Evolutionary conservation across 2,797 vertebrate genomes (phyloP).

Genomic region (Pseudochromis fuscus): DNA sequence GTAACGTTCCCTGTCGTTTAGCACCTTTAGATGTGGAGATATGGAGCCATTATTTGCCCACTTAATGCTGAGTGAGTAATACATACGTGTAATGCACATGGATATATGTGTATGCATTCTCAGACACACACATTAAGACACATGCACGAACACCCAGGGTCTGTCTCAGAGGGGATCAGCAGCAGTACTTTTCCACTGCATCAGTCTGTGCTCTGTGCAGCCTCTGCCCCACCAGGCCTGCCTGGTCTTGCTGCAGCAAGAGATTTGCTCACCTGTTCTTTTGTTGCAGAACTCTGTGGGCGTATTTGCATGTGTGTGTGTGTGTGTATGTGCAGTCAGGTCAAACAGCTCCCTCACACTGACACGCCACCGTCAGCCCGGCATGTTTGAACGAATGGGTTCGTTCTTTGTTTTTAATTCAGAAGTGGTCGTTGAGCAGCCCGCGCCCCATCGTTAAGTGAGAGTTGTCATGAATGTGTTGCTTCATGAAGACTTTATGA

Average conservation of each 20-base stretch:
- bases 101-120: conserved; percentile 7
- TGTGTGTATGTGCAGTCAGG: conserved; percentile 20
- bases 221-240: conserved; percentile 64
- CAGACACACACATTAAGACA: conserved; percentile 5
- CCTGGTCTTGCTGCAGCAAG: conserved; percentile 69
- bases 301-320: conserved; percentile 1
- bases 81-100: background rate
- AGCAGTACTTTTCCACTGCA: conserved; percentile 79
- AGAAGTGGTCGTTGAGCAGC: conserved; percentile 33
- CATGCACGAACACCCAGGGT: conserved; percentile 17
- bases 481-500: background rate
- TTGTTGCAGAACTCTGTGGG: conserved; percentile 40
- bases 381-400: conserved; percentile 26
- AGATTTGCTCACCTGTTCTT: conserved; percentile 67
- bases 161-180: conserved; percentile 55
- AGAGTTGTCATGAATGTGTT: conserved; percentile 20
- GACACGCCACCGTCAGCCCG: conserved; percentile 27
- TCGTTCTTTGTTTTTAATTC: conserved; percentile 43
- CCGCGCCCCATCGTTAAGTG: background rate
- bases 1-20: conserved; percentile 21
- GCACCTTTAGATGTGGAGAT: conserved; percentile 8
- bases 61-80: background rate
- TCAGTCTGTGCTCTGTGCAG: conserved; percentile 42
- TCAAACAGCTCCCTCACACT: conserved; percentile 25
- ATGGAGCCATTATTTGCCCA: conserved; percentile 15